Conservation (phyloP, 2,888 invertebrate genomes). For the Drosophila hamatofila region DNA sequence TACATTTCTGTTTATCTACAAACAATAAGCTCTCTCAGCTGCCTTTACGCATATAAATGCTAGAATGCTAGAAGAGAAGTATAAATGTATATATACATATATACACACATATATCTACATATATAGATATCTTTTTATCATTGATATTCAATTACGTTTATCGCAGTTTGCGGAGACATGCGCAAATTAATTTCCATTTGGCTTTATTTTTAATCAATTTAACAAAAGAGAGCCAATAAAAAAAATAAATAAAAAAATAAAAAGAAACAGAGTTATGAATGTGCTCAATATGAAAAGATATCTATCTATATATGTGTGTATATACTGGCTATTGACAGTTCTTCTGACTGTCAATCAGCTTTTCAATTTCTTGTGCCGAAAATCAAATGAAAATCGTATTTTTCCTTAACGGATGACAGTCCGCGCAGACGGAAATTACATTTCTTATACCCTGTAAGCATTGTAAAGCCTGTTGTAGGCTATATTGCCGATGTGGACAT, state of each 20-base stretch:
- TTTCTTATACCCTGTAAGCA: slow-evolving; percentile 44
- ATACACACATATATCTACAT: not conserved
- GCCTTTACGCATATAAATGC: slow-evolving; percentile 41
- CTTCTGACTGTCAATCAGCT: slow-evolving; percentile 37
- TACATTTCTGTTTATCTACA: slow-evolving; percentile 53
- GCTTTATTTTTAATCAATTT: slow-evolving; percentile 37
- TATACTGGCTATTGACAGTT: slow-evolving; percentile 10
- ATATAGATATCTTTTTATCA: slow-evolving; percentile 53
- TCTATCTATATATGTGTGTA: not conserved
- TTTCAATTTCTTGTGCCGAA: slow-evolving; percentile 21
- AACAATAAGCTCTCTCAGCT: slow-evolving; percentile 37
- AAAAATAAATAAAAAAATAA: too few species aligned
- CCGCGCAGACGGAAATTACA: slow-evolving; percentile 72
- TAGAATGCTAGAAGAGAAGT: too few species aligned
- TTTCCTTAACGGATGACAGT: slow-evolving; percentile 26
- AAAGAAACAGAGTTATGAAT: not conserved
- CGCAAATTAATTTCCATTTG: slow-evolving; percentile 49
- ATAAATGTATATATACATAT: slow-evolving; percentile 24
- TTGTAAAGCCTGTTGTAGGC: not conserved
- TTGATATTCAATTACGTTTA: slow-evolving; percentile 72
- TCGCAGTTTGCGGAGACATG: slow-evolving; percentile 58
- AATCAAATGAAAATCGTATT: slow-evolving; percentile 11
- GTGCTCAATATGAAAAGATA: not conserved
- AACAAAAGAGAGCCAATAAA: not conserved
- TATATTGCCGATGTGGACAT: not conserved